phyloP scores from a whole-genome alignment of 1,140 invertebrate genomes.

The Zaprionus capensis region DNA sequence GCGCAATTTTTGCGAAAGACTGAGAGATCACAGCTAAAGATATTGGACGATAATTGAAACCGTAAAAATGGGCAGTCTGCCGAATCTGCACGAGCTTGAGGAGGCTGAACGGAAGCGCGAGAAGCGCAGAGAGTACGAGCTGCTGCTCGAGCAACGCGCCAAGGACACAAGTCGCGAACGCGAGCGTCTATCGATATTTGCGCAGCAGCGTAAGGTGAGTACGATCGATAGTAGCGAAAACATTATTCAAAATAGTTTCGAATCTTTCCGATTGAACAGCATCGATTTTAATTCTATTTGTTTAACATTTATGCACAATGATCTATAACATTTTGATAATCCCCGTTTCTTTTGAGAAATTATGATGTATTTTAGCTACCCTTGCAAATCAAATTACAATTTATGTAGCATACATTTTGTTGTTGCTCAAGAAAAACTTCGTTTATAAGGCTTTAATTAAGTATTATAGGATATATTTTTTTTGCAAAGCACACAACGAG shows the following conservation, averaged over 20 bases:
- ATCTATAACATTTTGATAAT: too few relatives aligned
- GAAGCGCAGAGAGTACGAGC: conserved; percentile 79
- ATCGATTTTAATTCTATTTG: too few relatives aligned
- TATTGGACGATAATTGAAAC: neutral
- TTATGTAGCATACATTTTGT: too few relatives aligned
- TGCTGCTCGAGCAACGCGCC: conserved; percentile 76
- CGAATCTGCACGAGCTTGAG: conserved; percentile 87
- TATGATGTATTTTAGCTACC: too few relatives aligned
- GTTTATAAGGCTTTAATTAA: too few relatives aligned
- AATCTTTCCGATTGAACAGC: neutral
- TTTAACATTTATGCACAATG: too few relatives aligned
- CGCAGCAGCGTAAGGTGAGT: conserved; percentile 76
- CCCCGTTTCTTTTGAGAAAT: too few relatives aligned
- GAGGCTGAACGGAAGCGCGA: conserved; percentile 78
- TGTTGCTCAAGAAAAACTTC: too few relatives aligned
- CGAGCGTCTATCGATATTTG: conserved; percentile 68
- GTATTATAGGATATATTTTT: too few relatives aligned
- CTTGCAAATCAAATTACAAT: too few relatives aligned
- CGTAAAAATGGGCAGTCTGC: conserved; percentile 86
- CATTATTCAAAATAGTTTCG: neutral
- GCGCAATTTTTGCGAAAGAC: conserved; percentile 13
- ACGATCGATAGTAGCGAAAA: neutral
- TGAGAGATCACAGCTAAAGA: neutral
- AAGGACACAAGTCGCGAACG: conserved; percentile 75
- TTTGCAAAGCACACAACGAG: too few relatives aligned